Conservation (phyloP, 2,797 vertebrate species). For the Acipenser oxyrinchus region DNA sequence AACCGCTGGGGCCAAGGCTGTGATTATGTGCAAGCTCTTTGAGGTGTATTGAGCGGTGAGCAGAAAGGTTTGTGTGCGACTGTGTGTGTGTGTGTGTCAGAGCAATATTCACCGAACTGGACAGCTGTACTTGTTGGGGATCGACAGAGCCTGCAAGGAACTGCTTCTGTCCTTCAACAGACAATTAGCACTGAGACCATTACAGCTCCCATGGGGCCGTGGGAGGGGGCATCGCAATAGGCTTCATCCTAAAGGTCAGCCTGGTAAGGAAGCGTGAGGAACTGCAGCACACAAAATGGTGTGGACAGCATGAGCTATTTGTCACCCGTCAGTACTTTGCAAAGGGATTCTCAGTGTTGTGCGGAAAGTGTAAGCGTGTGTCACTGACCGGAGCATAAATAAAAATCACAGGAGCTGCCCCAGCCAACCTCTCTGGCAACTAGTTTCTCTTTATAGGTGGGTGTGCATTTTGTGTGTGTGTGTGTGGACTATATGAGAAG, state of each 20-base stretch:
- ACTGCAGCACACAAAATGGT: conserved; percentile 69
- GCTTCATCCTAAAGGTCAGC: conserved; percentile 73
- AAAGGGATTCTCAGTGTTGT: conserved; percentile 37
- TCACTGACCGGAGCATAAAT: conserved; percentile 4
- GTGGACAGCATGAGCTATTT: conserved; percentile 76
- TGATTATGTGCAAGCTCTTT: conserved; percentile 29
- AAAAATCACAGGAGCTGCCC: conserved; percentile 13
- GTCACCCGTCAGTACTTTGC: conserved; percentile 66
- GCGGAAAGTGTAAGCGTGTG: conserved; percentile 36
- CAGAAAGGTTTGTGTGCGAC: conserved; percentile 15
- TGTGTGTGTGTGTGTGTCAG: conserved; percentile 52
- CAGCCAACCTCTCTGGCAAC: not conserved
- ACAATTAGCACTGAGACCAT: conserved; percentile 78
- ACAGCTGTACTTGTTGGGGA: conserved; percentile 66
- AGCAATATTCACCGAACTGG: conserved; percentile 65
- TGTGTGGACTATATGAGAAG: not conserved
- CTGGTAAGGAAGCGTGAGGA: conserved; percentile 59
- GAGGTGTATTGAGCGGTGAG: conserved; percentile 33
- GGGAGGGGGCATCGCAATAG: conserved; percentile 49
- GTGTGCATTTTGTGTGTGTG: not conserved
- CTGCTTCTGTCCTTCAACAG: conserved; percentile 81
- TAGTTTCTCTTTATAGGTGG: not conserved
- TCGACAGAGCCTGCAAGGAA: conserved; percentile 66
- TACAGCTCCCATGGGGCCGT: conserved; percentile 64
- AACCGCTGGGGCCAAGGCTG: conserved; percentile 32